Percentiles rank a stretch among this genome's conserved stretches.
phyloP scores from a whole-genome alignment of 2,113 vertebrate species.

The Rhabdomys dilectus region DNA sequence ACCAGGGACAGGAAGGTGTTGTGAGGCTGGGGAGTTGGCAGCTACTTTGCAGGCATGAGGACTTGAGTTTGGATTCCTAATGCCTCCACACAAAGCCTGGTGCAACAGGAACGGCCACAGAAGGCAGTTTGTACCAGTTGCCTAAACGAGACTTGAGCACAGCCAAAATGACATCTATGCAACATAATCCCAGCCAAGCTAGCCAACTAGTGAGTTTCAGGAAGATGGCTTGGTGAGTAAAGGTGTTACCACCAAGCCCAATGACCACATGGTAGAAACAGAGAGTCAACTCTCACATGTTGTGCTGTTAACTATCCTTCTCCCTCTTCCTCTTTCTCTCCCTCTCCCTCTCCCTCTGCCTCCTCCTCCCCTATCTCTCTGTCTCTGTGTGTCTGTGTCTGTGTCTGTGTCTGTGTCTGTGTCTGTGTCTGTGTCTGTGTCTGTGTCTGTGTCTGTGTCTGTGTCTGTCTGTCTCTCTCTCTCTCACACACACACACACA shows the following conservation, averaged over 20 bases:
- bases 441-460: background rate
- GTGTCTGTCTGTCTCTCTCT: background rate
- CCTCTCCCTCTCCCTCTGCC: too few relatives aligned
- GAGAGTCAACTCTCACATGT: background rate
- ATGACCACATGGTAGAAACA: background rate
- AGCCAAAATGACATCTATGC: too few relatives aligned
- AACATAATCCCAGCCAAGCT: background rate
- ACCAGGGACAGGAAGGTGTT: background rate
- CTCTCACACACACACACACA: background rate
- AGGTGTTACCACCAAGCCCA: background rate
- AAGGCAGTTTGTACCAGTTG: too few relatives aligned
- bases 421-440: too few relatives aligned
- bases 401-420: background rate
- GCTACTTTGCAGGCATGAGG: background rate
- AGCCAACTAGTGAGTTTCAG: background rate
- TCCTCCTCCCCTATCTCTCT: too few relatives aligned
- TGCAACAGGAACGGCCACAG: background rate
- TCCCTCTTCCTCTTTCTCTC: too few relatives aligned
- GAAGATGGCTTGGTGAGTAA: background rate
- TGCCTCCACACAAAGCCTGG: background rate
- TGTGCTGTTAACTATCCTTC: background rate
- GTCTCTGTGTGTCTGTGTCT: too few relatives aligned
- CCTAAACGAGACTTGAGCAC: too few relatives aligned
- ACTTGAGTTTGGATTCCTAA: background rate
- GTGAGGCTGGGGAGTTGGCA: background rate